These are phyloP conservation scores for Neodiprion lecontei DNA, from an alignment of 1,140 invertebrate species.

Conservation along the genomic window DNA sequence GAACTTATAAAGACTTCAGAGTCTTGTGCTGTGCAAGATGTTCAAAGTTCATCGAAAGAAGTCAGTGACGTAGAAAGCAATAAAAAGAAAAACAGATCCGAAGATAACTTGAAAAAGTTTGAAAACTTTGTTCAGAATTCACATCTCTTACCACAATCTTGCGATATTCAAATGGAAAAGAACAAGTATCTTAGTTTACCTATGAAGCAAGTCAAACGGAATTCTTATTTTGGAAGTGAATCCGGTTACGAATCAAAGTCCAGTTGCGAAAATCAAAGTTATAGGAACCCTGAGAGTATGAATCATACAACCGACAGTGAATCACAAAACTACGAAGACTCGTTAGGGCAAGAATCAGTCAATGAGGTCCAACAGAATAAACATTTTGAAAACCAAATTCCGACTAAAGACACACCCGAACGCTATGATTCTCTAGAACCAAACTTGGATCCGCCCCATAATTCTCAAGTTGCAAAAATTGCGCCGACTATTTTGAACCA, in stretches of 20 bases:
- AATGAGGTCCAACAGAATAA: slow-evolving; percentile 14
- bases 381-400: slow-evolving; percentile 40
- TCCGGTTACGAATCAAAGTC: slow-evolving; percentile 3
- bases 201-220: slow-evolving; percentile 6
- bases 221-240: neutral
- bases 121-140: slow-evolving; percentile 28
- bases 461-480: slow-evolving; percentile 12
- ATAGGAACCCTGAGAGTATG: neutral
- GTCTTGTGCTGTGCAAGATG: slow-evolving; percentile 8
- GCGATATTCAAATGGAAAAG: slow-evolving; percentile 28
- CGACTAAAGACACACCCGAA: slow-evolving; percentile 46
- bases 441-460: slow-evolving; percentile 22
- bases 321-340: neutral
- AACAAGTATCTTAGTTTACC: slow-evolving; percentile 44
- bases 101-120: slow-evolving; percentile 20
- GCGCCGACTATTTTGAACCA: neutral
- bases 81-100: slow-evolving; percentile 12
- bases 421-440: slow-evolving; percentile 50
- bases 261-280: neutral
- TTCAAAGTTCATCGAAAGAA: neutral
- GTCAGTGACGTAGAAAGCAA: neutral
- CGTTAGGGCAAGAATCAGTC: neutral
- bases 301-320: neutral
- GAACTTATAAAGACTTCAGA: slow-evolving; percentile 5
- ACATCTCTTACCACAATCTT: slow-evolving; percentile 9